Evolutionary conservation across 1,140 invertebrate species (phyloP).

Genomic region (Dreissena rostriformis): DNA sequence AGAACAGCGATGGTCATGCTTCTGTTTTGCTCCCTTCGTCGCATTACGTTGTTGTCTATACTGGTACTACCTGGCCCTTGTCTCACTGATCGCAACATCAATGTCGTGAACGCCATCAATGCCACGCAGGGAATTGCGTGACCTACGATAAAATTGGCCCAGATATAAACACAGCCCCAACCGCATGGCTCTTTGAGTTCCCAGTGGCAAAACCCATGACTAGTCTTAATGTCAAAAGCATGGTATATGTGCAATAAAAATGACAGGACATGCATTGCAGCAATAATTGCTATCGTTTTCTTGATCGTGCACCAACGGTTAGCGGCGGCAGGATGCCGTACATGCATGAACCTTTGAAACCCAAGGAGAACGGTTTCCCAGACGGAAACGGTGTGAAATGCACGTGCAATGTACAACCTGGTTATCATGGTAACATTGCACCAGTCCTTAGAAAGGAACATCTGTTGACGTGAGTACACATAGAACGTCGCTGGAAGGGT

Average conservation of each 20-base stretch:
- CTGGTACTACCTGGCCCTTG: neutral
- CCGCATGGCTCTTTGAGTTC: slow-evolving; percentile 26
- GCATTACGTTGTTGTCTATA: neutral
- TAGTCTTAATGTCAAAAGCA: slow-evolving; percentile 45
- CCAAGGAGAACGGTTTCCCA: slow-evolving; percentile 34
- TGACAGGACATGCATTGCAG: slow-evolving; percentile 4
- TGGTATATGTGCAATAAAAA: slow-evolving; percentile 44
- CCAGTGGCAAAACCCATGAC: slow-evolving; percentile 38
- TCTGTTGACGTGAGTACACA: slow-evolving; percentile 21
- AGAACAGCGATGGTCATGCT: slow-evolving; percentile 36
- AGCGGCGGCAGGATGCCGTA: neutral
- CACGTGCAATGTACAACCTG: slow-evolving; percentile 42
- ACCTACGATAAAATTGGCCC: slow-evolving; percentile 13
- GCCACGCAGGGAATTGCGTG: slow-evolving; percentile 19
- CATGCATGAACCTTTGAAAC: slow-evolving; percentile 22
- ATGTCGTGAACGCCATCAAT: neutral
- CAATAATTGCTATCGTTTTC: slow-evolving; percentile 15
- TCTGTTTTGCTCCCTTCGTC: neutral
- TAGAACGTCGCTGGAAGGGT: slow-evolving; percentile 43
- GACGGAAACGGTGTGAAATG: slow-evolving; percentile 48
- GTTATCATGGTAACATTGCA: slow-evolving; percentile 37
- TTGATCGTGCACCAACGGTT: slow-evolving; percentile 11
- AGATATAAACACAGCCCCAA: slow-evolving; percentile 44
- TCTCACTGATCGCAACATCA: slow-evolving; percentile 5
- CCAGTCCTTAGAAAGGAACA: slow-evolving; percentile 37